These are phyloP conservation scores for Brachionus plicatilis DNA, from an alignment of 1,140 invertebrate species.

Conservation along the genomic window DNA sequence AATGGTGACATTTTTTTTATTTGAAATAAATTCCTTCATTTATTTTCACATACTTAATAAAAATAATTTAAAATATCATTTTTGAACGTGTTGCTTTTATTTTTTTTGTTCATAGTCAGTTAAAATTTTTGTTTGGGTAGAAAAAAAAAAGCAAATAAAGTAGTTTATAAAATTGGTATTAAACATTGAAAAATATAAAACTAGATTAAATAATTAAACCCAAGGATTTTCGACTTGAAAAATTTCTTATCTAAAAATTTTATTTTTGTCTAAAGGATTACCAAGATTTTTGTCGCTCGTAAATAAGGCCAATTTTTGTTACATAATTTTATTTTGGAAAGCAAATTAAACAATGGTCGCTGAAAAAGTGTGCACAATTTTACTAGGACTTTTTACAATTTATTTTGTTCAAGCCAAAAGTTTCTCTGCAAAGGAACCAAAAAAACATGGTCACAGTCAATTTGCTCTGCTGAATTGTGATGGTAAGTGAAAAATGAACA, in stretches of 20 bases:
- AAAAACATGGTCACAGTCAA: slow-evolving; percentile 31
- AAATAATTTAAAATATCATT: not conserved
- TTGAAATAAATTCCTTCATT: not conserved
- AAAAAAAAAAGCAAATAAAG: not conserved
- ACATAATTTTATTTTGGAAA: not conserved
- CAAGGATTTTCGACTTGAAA: not conserved
- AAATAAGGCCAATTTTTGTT: not conserved
- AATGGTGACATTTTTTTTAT: not conserved
- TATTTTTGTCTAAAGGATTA: not conserved
- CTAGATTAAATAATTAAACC: not conserved
- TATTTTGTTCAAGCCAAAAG: not conserved
- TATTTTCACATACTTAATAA: not conserved
- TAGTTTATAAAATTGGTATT: not conserved
- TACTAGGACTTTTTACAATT: not conserved
- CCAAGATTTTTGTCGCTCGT: not conserved
- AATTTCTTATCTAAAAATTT: not conserved
- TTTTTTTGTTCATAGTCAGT: not conserved
- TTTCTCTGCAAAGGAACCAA: not conserved
- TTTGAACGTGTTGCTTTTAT: not conserved
- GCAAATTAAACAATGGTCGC: not conserved
- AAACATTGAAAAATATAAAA: not conserved
- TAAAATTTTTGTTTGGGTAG: not conserved
- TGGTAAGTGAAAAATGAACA: not conserved
- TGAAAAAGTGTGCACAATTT: not conserved
- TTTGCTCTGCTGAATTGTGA: not conserved